phyloP scores from a whole-genome alignment of 1,140 invertebrate species.

The Drosophila jambulina region DNA sequence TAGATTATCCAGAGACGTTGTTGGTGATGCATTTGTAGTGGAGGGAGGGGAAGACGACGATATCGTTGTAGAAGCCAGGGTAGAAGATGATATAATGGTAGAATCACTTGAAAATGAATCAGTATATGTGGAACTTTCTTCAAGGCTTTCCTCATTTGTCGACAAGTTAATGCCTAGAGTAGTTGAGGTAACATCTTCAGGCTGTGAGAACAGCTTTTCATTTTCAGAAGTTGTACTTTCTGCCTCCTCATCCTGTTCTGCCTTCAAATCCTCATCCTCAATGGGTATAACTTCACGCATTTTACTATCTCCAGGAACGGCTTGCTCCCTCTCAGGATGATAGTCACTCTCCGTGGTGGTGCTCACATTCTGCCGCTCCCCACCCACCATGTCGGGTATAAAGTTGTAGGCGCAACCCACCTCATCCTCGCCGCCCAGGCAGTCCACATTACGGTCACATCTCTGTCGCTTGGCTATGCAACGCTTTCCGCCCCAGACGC shows the following conservation, averaged over 20 bases:
- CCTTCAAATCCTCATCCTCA: constrained; percentile 43
- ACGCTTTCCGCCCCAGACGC: constrained; percentile 87
- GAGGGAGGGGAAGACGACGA: neutral
- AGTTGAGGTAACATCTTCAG: constrained; percentile 9
- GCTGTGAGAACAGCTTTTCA: constrained; percentile 1
- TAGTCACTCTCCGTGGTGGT: constrained; percentile 71
- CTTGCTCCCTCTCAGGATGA: constrained; percentile 32
- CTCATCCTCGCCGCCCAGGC: constrained; percentile 92
- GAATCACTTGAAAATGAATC: constrained; percentile 6
- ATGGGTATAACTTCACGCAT: constrained; percentile 49
- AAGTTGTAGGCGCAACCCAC: constrained; percentile 86
- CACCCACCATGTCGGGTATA: constrained; percentile 72
- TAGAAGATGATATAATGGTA: neutral
- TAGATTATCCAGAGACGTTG: neutral
- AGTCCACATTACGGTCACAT: constrained; percentile 91
- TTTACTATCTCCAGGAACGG: neutral
- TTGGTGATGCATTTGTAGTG: neutral
- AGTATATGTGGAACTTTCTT: constrained; percentile 1
- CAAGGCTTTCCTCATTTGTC: neutral
- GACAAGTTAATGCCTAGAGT: neutral
- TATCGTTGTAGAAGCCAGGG: neutral
- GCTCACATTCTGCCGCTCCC: constrained; percentile 36
- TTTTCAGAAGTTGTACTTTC: neutral
- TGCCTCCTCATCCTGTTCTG: constrained; percentile 10
- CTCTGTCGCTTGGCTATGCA: constrained; percentile 88